Evolutionary conservation across 2,113 vertebrate species (phyloP).

Genomic region (Melanerpes aurifrons): DNA sequence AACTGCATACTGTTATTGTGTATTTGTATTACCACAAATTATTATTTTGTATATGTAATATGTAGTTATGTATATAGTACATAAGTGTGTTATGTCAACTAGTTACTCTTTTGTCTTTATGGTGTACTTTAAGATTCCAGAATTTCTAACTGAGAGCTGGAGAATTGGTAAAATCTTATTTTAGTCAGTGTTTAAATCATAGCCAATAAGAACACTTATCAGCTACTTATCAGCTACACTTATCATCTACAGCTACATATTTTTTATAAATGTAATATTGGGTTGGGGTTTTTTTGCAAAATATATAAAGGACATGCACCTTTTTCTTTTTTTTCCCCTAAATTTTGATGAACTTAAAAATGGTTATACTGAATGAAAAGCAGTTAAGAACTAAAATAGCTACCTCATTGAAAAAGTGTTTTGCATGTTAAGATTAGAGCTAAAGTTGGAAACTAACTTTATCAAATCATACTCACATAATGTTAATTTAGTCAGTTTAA

Average conservation of each 20-base stretch:
- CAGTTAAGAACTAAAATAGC: not conserved
- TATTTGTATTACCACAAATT: no score
- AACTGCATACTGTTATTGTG: not conserved
- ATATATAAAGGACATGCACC: not conserved
- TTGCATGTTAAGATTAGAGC: not conserved
- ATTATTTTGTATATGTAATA: not conserved
- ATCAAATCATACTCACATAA: not conserved
- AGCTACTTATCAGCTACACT: not conserved
- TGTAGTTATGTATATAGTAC: not conserved
- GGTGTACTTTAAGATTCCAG: not conserved
- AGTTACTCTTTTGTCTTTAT: slow-evolving; percentile 27
- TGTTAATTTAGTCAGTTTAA: not conserved
- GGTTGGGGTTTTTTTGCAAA: not conserved
- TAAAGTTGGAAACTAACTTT: not conserved
- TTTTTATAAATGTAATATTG: not conserved
- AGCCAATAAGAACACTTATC: not conserved
- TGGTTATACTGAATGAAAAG: not conserved
- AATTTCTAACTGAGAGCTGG: slow-evolving; percentile 9
- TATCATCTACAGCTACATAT: not conserved
- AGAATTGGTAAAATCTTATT: not conserved
- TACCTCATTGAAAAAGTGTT: not conserved
- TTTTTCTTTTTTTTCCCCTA: no score
- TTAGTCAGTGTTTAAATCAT: not conserved
- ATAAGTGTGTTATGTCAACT: not conserved
- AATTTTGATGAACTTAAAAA: not conserved